Base-by-base conservation (phyloP, 1,140 invertebrate species). In the Euglossa dilemma region DNA sequence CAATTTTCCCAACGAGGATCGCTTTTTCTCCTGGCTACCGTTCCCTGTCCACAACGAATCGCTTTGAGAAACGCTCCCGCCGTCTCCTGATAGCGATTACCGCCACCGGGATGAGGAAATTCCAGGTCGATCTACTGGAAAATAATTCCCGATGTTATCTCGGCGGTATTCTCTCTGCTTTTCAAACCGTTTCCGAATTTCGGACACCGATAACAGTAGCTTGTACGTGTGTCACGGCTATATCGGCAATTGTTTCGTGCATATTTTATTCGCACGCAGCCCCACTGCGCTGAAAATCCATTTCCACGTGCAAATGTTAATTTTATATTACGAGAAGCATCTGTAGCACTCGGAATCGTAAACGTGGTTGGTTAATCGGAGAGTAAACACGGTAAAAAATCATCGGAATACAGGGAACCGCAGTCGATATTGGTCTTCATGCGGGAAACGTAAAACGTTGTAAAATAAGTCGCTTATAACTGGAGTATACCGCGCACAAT, bases 11-110 rank as follows among this genome's bases (percentile, higher is more conserved):
- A 61, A 23, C 18, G 2, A 47, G 57, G 78, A 73, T 73, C 59
- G 50, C 14, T 54, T 52, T 52, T 74, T 66, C 36, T 28, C 50
- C n/a, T 59, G 54, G 67, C 63, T 52, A 77, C 50, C 43, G 23
- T 14, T 75, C n/a, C 50, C 52, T 20, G 54, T 36, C 56, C 59
- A 25, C 77, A 18, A 25, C 45, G 52, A 67, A 69, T 83, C 47
- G 66, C 56, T 78, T 66, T 28, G 28, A 43, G 47, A 83, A 79
- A 52, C 75, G 57, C 47, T 56, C 67, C 0, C n/a, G 9, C 50
- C 72, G 47, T n/a, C 56, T 57, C 25, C 61, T 52, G 69, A 80
- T 80, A 63, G 23, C 69, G 69, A 80, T 73, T 80, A 80, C 69
- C 9, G 16, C 14, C 16, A 28, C 23, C 47, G 45, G 1, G 2